Evolutionary conservation across 1,140 invertebrate species (phyloP), one percentile per base, ranked within the genome.

Genomic region (Bombus fervidus): DNA sequence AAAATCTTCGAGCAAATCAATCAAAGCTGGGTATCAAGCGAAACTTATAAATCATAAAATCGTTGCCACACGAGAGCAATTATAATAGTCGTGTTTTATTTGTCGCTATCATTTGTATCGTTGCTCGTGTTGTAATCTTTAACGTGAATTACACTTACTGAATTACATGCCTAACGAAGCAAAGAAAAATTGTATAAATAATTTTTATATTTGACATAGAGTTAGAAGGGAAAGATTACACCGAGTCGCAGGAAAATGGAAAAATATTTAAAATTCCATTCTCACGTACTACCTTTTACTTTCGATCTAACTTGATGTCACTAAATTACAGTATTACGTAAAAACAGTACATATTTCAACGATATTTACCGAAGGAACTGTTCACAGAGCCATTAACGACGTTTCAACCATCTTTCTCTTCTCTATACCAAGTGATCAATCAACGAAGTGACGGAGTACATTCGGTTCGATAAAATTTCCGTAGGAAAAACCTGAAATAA

Each of bases 311-410:
- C 15, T n/a, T n/a, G 28, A 22, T 15, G 28, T 76, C 34, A 59
- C 25, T 2, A 57, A 39, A 59, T 59, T 59, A 39, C 25, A n/a
- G 3, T 1, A n/a, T 28, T 5, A 25, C 28, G 53, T 15, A 59
- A 59, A 66, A 59, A 59, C 34, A 39, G 53, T n/a, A 31, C n/a
- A 41, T n/a, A 10, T 31, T n/a, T 39, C 25, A 31, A 59, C 53
- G 74, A 76, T 76, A 57, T 76, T 59, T 39, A 59, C 53, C 28
- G n/a, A 75, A 57, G 31, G 12, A 34, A 75, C 47, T 75, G 53
- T 75, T 57, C 73, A 37, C 73, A 28, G 47, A 22, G 9, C 34
- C 74, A 59, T 76, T 76, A 76, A 76, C 53, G 6, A 37, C 37
- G 13, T 37, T 76, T 59, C 73, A 13, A 53, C 47, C 47, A 53